phyloP scores from a whole-genome alignment of 2,797 vertebrate species.

The Sciurus vulgaris region DNA sequence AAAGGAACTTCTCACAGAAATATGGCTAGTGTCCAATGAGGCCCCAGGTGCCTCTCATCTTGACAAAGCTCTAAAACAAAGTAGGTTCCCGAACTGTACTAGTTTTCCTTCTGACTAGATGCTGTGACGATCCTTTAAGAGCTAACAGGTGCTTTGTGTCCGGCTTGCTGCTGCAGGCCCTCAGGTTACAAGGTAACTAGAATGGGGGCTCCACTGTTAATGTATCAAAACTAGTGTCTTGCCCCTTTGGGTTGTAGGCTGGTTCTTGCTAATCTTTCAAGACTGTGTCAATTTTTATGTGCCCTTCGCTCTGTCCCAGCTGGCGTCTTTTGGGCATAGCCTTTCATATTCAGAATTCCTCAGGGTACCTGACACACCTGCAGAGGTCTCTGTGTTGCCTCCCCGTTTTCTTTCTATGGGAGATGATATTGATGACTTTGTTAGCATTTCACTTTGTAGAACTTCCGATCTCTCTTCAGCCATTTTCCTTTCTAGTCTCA shows the following conservation, averaged over 20 bases:
- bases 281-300: not conserved
- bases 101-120: not conserved
- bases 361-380: not conserved
- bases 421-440: constrained; percentile 31
- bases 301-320: not conserved
- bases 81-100: not conserved
- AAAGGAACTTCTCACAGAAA: not conserved
- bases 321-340: not conserved
- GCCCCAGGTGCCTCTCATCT: not conserved
- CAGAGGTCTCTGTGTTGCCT: not conserved
- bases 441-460: not conserved
- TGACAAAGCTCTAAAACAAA: not conserved
- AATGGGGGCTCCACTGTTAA: not conserved
- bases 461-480: not conserved
- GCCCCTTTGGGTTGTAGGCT: not conserved
- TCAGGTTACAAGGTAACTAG: not conserved
- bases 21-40: too few relatives aligned
- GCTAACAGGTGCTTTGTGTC: not conserved
- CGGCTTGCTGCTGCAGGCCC: not conserved
- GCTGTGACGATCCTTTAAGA: not conserved
- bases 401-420: not conserved
- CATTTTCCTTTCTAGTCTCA: not conserved
- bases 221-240: not conserved
- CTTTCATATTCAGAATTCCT: not conserved
- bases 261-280: not conserved